Evolutionary conservation across 1,140 invertebrate genomes (phyloP).

Genomic region (Dryas iulia): DNA sequence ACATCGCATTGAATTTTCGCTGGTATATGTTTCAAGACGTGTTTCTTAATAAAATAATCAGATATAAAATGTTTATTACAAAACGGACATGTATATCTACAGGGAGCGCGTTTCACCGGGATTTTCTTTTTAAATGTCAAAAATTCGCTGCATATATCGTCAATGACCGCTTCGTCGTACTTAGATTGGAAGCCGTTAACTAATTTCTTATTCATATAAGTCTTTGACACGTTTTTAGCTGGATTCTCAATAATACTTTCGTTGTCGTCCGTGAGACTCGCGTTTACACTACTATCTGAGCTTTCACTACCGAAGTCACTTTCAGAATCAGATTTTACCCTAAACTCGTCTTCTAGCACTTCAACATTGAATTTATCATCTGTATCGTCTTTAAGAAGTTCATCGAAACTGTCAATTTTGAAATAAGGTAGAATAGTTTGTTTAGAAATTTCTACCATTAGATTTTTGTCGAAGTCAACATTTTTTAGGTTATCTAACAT

Average conservation of each 20-base stretch:
- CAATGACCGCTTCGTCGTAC: constrained; percentile 15
- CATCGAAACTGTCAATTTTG: constrained; percentile 45
- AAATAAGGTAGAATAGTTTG: constrained; percentile 49
- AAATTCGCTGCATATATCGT: constrained; percentile 61
- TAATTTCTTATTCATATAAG: constrained; percentile 46
- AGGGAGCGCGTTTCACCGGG: constrained; percentile 21
- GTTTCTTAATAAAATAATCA: constrained; percentile 61
- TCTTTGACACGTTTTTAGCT: constrained; percentile 46
- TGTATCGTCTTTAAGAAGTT: constrained; percentile 28
- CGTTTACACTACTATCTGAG: not conserved
- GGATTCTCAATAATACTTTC: constrained; percentile 43
- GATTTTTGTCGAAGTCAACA: constrained; percentile 31
- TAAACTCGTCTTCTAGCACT: constrained; percentile 67
- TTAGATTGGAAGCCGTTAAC: constrained; percentile 40
- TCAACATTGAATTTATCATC: constrained; percentile 13
- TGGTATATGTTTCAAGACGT: constrained; percentile 56
- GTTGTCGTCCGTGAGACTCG: constrained; percentile 19
- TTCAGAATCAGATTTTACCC: constrained; percentile 44
- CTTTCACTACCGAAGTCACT: constrained; percentile 4
- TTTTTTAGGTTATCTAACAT: constrained; percentile 33
- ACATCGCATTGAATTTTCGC: constrained; percentile 46
- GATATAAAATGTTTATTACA: constrained; percentile 68
- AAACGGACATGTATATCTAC: constrained; percentile 47
- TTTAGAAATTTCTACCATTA: constrained; percentile 61
- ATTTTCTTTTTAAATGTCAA: constrained; percentile 60